These are phyloP conservation scores for Asbolus verrucosus DNA, from an alignment of 1,140 invertebrate species.

Conservation along the genomic window DNA sequence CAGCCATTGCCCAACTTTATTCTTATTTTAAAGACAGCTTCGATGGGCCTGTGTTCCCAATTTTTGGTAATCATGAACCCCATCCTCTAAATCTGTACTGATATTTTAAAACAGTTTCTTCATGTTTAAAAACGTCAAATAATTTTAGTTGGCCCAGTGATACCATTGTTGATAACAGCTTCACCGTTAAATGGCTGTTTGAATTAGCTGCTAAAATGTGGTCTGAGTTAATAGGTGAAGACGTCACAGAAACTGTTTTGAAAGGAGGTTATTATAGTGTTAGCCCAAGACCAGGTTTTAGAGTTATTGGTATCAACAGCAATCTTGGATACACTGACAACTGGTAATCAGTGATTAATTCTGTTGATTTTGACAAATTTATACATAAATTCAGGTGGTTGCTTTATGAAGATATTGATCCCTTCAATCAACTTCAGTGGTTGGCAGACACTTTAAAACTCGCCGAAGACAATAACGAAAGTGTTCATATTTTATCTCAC, in stretches of 20 bases:
- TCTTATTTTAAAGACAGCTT: conserved; percentile 73
- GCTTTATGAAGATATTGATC: conserved; percentile 70
- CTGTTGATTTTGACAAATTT: no score
- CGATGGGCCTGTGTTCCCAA: conserved; percentile 75
- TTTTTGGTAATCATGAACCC: conserved; percentile 91
- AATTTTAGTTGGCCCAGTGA: conserved; percentile 52
- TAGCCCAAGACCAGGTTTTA: conserved; percentile 72
- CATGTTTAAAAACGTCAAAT: no score
- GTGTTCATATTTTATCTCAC: conserved; percentile 86
- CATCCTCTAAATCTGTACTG: no score
- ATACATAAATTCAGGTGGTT: no score
- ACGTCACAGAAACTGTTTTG: conserved; percentile 72
- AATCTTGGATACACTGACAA: conserved; percentile 80
- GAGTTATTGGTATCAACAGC: conserved; percentile 80
- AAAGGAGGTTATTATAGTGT: conserved; percentile 80
- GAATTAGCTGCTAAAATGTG: conserved; percentile 73
- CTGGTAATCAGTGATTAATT: no score
- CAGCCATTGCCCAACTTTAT: conserved; percentile 71
- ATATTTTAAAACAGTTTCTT: no score
- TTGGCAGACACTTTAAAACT: conserved; percentile 75
- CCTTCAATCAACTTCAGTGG: conserved; percentile 81
- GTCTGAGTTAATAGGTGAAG: conserved; percentile 70
- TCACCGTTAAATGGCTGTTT: conserved; percentile 78
- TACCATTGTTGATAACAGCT: conserved; percentile 52
- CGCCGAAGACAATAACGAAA: conserved; percentile 77